These are phyloP conservation scores for Schizotus pectinicornis DNA, from an alignment of 2,888 invertebrate genomes.

Conservation along the genomic window DNA sequence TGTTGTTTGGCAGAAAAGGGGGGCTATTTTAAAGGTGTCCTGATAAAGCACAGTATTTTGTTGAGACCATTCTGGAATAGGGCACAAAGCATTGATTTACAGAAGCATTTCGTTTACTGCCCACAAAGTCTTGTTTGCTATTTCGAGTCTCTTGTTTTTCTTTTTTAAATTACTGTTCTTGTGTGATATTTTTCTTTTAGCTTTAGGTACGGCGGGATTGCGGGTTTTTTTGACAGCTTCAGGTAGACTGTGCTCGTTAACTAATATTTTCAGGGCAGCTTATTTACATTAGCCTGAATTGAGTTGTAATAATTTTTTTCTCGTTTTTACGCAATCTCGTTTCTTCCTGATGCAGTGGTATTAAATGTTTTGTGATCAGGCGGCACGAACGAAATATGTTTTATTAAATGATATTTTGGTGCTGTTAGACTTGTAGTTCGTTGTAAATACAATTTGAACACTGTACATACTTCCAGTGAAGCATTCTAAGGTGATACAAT, in stretches of 20 bases:
- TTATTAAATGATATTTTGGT: conserved; percentile 10
- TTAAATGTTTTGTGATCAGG: not conserved
- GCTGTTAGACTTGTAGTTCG: conserved; percentile 7
- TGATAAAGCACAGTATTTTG: conserved; percentile 1
- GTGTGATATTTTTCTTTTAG: no score
- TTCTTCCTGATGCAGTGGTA: not conserved
- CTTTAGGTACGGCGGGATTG: no score
- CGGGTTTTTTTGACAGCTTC: no score
- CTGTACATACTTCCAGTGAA: conserved; percentile 12
- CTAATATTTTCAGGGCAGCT: no score
- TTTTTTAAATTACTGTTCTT: no score
- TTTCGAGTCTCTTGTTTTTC: no score
- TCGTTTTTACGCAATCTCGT: conserved; percentile 5
- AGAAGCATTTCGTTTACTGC: not conserved
- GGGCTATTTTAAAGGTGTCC: conserved; percentile 68
- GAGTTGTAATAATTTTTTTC: no score
- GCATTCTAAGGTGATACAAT: not conserved
- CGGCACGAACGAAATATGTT: conserved; percentile 10
- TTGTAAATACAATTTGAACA: conserved; percentile 12
- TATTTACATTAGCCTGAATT: no score
- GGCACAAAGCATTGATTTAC: not conserved
- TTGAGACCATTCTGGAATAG: not conserved
- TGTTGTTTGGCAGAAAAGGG: conserved; percentile 85
- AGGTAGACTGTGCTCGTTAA: no score
- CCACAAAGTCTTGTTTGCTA: no score